These are phyloP conservation scores for Mormyrus lacerda DNA, from an alignment of 2,113 vertebrate genomes.

Conservation along the genomic window DNA sequence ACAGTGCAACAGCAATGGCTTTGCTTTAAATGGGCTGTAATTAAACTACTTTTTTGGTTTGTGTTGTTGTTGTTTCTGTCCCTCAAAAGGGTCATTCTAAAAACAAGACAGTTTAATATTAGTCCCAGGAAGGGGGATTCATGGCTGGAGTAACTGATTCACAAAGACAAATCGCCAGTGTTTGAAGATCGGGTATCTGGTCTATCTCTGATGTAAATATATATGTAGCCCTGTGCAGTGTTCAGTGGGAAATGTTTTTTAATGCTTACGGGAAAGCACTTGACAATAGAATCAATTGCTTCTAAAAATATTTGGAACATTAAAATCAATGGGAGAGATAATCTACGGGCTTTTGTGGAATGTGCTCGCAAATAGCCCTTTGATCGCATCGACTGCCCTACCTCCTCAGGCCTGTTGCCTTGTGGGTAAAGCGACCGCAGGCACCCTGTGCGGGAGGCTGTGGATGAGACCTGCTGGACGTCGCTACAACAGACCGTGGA, in stretches of 20 bases:
- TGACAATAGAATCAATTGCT: conserved; percentile 53
- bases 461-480: background rate
- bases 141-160: background rate
- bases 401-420: conserved; percentile 25
- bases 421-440: background rate
- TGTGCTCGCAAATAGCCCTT: conserved; percentile 58
- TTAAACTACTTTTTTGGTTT: background rate
- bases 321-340: conserved; percentile 56
- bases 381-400: conserved; percentile 49
- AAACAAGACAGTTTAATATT: background rate
- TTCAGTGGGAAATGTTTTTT: conserved; percentile 30
- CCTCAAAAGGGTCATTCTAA: background rate
- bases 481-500: background rate
- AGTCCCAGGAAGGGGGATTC: background rate
- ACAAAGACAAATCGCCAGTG: background rate
- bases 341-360: conserved; percentile 49
- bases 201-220: conserved; percentile 12
- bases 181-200: background rate
- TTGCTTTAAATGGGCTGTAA: background rate
- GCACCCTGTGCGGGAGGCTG: background rate
- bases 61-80: background rate
- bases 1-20: background rate
- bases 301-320: conserved; percentile 66
- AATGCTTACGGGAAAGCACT: conserved; percentile 60
- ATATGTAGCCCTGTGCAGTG: conserved; percentile 17